These are phyloP conservation scores for Lomographa bimaculata DNA, from an alignment of 2,888 invertebrate genomes.

Conservation along the genomic window DNA sequence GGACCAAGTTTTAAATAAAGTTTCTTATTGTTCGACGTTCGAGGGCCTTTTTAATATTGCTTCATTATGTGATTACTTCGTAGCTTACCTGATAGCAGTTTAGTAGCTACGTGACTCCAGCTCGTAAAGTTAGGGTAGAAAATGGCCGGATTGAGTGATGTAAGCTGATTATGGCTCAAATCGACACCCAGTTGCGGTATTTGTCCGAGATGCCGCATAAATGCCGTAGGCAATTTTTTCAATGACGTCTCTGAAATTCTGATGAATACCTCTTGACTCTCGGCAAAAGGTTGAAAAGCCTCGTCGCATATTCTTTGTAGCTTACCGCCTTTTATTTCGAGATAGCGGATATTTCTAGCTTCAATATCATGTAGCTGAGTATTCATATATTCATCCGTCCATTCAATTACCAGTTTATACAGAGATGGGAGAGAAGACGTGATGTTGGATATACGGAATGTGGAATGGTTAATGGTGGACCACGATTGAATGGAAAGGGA, in stretches of 20 bases:
- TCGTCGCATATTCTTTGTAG: conserved; percentile 90
- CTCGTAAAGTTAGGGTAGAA: conserved; percentile 94
- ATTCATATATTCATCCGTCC: conserved; percentile 88
- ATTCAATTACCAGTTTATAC: conserved; percentile 89
- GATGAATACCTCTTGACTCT: conserved; percentile 89
- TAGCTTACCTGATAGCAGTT: conserved; percentile 89
- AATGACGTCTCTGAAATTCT: conserved; percentile 91
- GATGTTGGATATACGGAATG: conserved; percentile 87
- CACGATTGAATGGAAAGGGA: conserved; percentile 89
- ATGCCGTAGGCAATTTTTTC: conserved; percentile 90
- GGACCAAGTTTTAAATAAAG: conserved; percentile 16
- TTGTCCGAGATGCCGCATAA: conserved; percentile 90
- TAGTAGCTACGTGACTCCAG: conserved; percentile 95
- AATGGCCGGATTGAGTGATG: conserved; percentile 91
- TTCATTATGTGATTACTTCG: conserved; percentile 7
- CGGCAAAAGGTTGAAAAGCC: conserved; percentile 89
- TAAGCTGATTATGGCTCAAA: conserved; percentile 91
- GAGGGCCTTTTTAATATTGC: conserved; percentile 10
- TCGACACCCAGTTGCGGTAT: conserved; percentile 92
- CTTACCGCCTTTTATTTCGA: conserved; percentile 91
- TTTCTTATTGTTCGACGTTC: conserved; percentile 17
- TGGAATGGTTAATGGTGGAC: conserved; percentile 88
- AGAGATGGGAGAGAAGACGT: conserved; percentile 89
- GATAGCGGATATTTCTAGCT: conserved; percentile 89
- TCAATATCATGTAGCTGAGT: conserved; percentile 90